Evolutionary conservation across 2,797 vertebrate genomes (phyloP).

Genomic region (Prionace glauca): DNA sequence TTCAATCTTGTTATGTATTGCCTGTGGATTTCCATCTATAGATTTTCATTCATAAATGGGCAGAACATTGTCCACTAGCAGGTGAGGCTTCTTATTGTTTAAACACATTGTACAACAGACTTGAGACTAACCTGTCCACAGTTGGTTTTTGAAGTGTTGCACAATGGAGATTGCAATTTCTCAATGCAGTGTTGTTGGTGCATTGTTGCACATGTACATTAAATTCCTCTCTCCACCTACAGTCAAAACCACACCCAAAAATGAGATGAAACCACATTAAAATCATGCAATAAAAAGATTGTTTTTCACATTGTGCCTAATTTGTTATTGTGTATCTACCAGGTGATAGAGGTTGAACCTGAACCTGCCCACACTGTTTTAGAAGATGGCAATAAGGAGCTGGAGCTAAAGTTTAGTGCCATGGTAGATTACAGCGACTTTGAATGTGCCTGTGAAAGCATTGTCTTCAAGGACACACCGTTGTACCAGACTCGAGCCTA

Average conservation of each 20-base stretch:
- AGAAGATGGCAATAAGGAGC: conserved; percentile 60
- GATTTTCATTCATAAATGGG: not conserved
- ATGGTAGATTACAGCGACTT: conserved; percentile 62
- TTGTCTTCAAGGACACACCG: conserved; percentile 72
- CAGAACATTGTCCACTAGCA: not conserved
- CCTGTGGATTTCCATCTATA: not conserved
- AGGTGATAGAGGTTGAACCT: conserved; percentile 64
- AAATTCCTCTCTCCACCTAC: not conserved
- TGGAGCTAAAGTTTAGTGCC: conserved; percentile 65
- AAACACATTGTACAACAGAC: not conserved
- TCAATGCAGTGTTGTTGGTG: not conserved
- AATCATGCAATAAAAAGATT: not conserved
- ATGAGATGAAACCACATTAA: not conserved
- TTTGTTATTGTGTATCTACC: conserved; percentile 22
- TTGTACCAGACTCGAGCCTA: conserved; percentile 70
- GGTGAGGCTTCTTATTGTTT: not conserved
- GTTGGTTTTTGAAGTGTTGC: not conserved
- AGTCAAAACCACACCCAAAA: not conserved
- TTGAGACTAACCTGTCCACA: no score
- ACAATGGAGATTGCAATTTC: not conserved
- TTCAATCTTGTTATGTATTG: not conserved
- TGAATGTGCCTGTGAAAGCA: conserved; percentile 46
- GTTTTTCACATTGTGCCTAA: not conserved
- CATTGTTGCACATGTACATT: not conserved
- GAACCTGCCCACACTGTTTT: conserved; percentile 65